Base-by-base conservation (phyloP, 2,888 invertebrate species). In the Trissonchulus latispiculum region DNA sequence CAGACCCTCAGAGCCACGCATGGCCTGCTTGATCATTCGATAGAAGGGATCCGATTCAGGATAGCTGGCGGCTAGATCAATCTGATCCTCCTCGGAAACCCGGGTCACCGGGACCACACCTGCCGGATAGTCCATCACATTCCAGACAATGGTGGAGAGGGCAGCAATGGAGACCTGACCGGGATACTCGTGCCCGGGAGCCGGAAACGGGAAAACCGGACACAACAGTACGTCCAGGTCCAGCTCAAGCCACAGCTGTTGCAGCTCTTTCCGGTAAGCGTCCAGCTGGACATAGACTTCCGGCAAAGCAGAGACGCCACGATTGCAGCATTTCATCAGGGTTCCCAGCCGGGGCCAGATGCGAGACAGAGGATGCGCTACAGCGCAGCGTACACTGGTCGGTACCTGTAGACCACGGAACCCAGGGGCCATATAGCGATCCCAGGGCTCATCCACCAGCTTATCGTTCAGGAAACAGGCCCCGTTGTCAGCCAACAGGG, bases 41-140 rank as follows among this genome's bases (percentile, higher is more conserved):
- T 32, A 32, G 29, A 48, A 62, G 28, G 71, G 71, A 70, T 70
- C 69, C 33, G n/a, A 36, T 2, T 28, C 33, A 32, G 69, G 69
- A 68, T 68, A 68, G n/a, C n/a, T 33, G n/a, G 69, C 31, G n/a
- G 33, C 36, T 3, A 36, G 8, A 35, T 68, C 69, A 23, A 68
- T 36, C 33, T 35, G 33, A 68, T 68, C 69, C 8, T 33, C 23
- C 36, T 23, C 3, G 28, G 32, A 8, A n/a, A 68, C 69, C 31
- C 76, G 78, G 8, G 82, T 83, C 61, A 83, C 78, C 2, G 84
- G 84, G 1, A 84, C 80, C 8, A 82, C 79, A 67, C 83, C 83
- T 29, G 80, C 81, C 1, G 83, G 83, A 72, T 80, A 83, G 77
- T 84, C 82, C 8, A 83, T 76, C 23, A 81, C 75, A 73, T 83